Evolutionary conservation across 2,113 vertebrate species (phyloP), one percentile per base, ranked within the genome.

Genomic region (Ammospiza caudacuta): DNA sequence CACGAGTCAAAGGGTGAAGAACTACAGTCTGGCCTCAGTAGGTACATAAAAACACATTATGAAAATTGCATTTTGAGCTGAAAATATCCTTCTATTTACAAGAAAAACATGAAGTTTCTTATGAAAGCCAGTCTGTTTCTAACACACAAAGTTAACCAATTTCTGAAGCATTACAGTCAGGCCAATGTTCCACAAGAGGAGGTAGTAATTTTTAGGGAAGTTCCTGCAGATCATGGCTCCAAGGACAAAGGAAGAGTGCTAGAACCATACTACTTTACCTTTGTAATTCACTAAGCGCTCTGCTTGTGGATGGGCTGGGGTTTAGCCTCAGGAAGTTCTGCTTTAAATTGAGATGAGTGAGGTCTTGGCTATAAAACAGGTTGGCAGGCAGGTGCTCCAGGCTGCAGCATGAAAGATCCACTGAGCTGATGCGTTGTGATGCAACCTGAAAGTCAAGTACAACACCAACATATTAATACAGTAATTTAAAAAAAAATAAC

Each of bases 301-400:
- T 97, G 91, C 98, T 98, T 68, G 98, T 93, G 9, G 98, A 98
- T 15, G 98, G 96, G 69, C 85, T 95, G 37, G 97, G 95, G 51
- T 88, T 98, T 59, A 98, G 97, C 93, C 97, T 95, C 94, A 99
- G 97, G 95, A 99, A 99, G 97, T 99, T 99, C 94, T 99, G 99
- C 97, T 99, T 99, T 93, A 99, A 98, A 96, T 99, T 99, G 96
- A 99, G 99, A 97, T 99, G 99, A 89, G 99, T 99, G 94, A 99
- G 99, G 97, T 99, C 99, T 94, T 99, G 99, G 98, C 99, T 99
- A 95, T 99, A 99, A 97, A 99, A 99, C 83, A 99, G 98, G 93
- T 99, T 99, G 89, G 98, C 98, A 86, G 99, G 99, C 80, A 99
- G 98, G 69, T 99, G 98, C 87, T 99, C 99, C 97, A 99, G 96